Evolutionary conservation across 2,113 vertebrate species (phyloP).

Genomic region (Amphiprion ocellaris): DNA sequence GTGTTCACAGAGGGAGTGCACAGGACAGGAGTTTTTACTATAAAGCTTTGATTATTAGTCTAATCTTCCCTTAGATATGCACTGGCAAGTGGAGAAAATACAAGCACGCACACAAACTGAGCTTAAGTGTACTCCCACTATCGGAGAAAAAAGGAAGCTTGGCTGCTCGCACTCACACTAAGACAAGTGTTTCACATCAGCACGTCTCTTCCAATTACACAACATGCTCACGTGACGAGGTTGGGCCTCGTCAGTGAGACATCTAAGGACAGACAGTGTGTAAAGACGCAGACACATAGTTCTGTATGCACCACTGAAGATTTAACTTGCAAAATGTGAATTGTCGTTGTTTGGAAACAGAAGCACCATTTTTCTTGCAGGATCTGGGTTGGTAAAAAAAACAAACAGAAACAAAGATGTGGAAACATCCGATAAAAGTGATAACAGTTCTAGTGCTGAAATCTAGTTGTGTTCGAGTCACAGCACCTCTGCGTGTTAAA

Average conservation of each 20-base stretch:
- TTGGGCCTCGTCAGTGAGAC: slow-evolving; percentile 29
- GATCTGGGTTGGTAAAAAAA: slow-evolving; percentile 35
- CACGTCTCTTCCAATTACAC: slow-evolving; percentile 33
- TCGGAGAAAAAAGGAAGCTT: slow-evolving; percentile 42
- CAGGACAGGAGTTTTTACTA: slow-evolving; percentile 68
- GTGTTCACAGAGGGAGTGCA: slow-evolving; percentile 59
- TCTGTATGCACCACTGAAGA: slow-evolving; percentile 65
- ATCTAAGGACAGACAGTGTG: slow-evolving; percentile 47
- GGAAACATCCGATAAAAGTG: slow-evolving; percentile 49
- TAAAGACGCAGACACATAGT: slow-evolving; percentile 51
- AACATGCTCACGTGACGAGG: slow-evolving; percentile 43
- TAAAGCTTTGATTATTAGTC: slow-evolving; percentile 78
- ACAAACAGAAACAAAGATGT: background rate
- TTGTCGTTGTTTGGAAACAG: slow-evolving; percentile 47
- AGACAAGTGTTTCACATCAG: slow-evolving; percentile 63
- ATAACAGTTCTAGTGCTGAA: slow-evolving; percentile 55
- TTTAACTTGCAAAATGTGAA: slow-evolving; percentile 22
- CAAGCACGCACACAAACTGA: slow-evolving; percentile 40
- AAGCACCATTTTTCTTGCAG: slow-evolving; percentile 76
- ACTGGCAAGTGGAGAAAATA: slow-evolving; percentile 33
- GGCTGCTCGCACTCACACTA: slow-evolving; percentile 41
- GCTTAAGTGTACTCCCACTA: slow-evolving; percentile 53
- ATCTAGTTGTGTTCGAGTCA: slow-evolving; percentile 41
- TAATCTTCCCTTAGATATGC: slow-evolving; percentile 71
- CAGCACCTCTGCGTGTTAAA: slow-evolving; percentile 41